phyloP scores from a whole-genome alignment of 2,797 vertebrate genomes.

The Channallabes apus region DNA sequence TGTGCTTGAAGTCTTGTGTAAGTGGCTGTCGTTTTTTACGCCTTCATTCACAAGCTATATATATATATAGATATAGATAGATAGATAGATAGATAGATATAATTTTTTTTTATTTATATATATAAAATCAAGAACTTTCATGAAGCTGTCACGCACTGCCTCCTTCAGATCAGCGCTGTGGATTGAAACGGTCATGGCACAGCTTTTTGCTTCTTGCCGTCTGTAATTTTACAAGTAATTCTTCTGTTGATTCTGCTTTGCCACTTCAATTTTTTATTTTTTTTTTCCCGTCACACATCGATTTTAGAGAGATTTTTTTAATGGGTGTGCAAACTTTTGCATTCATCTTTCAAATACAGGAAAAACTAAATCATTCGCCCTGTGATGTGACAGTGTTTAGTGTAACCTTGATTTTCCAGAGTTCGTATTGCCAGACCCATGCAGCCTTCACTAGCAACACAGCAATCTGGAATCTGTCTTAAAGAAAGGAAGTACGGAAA shows the following conservation, averaged over 20 bases:
- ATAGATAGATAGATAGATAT: too few relatives aligned
- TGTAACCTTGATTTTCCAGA: slow-evolving; percentile 19
- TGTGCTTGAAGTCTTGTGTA: too few relatives aligned
- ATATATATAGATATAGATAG: too few relatives aligned
- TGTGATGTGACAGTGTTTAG: slow-evolving; percentile 5
- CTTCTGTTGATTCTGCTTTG: not conserved
- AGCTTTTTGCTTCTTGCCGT: not conserved
- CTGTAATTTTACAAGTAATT: not conserved
- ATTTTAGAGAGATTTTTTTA: not conserved
- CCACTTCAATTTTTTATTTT: too few relatives aligned
- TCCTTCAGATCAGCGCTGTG: not conserved
- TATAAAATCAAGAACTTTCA: not conserved
- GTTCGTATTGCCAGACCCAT: not conserved
- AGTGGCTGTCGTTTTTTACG: too few relatives aligned
- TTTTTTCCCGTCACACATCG: too few relatives aligned
- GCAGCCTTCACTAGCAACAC: slow-evolving; percentile 21
- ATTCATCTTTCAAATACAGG: not conserved
- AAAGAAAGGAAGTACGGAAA: slow-evolving; percentile 32
- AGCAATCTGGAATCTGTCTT: slow-evolving; percentile 33
- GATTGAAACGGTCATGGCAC: slow-evolving; percentile 4
- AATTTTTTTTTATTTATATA: too few relatives aligned
- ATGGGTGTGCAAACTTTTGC: not conserved
- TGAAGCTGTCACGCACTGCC: not conserved
- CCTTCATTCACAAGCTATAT: too few relatives aligned
- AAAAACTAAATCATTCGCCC: not conserved